These are phyloP conservation scores for Chelonus formosanus DNA, from an alignment of 2,888 invertebrate species.

Conservation along the genomic window DNA sequence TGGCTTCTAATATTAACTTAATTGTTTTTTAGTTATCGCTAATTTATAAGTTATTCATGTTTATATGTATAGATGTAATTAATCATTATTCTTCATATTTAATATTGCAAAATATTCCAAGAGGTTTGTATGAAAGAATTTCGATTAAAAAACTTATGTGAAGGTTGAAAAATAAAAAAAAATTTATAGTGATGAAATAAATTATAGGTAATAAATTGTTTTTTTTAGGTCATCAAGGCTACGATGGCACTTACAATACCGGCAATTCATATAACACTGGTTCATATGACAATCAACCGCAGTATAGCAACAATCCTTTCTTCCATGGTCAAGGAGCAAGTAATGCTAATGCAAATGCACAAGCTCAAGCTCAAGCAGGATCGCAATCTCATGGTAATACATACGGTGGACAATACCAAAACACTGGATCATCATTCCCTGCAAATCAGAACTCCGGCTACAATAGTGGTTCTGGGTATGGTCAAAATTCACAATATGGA, in stretches of 20 bases:
- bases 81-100: too few relatives aligned
- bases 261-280: conserved; percentile 20
- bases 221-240: background rate
- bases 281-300: conserved; percentile 17
- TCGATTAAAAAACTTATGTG: too few relatives aligned
- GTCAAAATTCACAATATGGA: background rate
- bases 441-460: background rate
- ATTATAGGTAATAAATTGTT: background rate
- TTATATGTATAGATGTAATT: too few relatives aligned
- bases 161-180: too few relatives aligned
- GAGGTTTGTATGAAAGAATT: too few relatives aligned
- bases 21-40: too few relatives aligned
- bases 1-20: too few relatives aligned
- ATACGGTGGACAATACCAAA: conserved; percentile 7
- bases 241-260: background rate
- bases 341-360: conserved; percentile 33
- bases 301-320: conserved; percentile 41
- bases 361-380: conserved; percentile 30
- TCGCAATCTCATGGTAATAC: conserved; percentile 7
- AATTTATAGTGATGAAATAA: too few relatives aligned
- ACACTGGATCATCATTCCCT: too few relatives aligned
- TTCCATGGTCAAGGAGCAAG: conserved; percentile 29
- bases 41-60: too few relatives aligned
- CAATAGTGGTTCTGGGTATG: conserved; percentile 13
- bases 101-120: too few relatives aligned